Evolutionary conservation across 2,888 invertebrate species (phyloP).

Genomic region (Julus scandinavius): DNA sequence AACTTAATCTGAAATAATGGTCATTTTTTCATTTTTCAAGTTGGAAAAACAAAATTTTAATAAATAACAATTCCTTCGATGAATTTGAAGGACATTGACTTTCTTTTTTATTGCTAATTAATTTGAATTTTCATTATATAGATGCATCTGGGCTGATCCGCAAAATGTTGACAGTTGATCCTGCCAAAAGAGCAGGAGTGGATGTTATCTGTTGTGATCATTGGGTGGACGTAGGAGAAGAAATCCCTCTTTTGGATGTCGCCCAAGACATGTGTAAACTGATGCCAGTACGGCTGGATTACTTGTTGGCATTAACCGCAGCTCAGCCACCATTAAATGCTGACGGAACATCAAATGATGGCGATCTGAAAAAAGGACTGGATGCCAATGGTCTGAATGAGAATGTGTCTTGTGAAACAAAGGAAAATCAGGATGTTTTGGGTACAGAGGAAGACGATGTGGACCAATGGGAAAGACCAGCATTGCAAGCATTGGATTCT

Average conservation of each 20-base stretch:
- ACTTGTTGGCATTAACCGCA: slow-evolving; percentile 86
- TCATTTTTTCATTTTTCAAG: too few species aligned
- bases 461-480: slow-evolving; percentile 51
- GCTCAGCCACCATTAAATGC: slow-evolving; percentile 61
- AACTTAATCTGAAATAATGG: too few species aligned
- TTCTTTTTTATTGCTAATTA: background rate
- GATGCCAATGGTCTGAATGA: background rate
- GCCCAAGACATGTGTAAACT: slow-evolving; percentile 90
- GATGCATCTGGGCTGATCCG: slow-evolving; percentile 94
- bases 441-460: slow-evolving; percentile 17
- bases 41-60: too few species aligned
- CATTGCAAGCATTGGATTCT: slow-evolving; percentile 17
- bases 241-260: slow-evolving; percentile 82
- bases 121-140: slow-evolving; percentile 65
- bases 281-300: slow-evolving; percentile 88
- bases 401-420: background rate
- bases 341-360: slow-evolving; percentile 45
- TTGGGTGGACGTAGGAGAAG: slow-evolving; percentile 94
- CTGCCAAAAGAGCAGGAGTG: slow-evolving; percentile 88
- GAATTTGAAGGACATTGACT: background rate
- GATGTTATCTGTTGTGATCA: slow-evolving; percentile 94
- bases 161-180: slow-evolving; percentile 93
- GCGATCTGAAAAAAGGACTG: background rate
- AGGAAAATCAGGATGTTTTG: background rate
- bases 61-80: too few species aligned